Percentiles rank a stretch among this genome's conserved stretches.
phyloP scores from a whole-genome alignment of 2,113 vertebrate genomes.

The Anseranas semipalmata region DNA sequence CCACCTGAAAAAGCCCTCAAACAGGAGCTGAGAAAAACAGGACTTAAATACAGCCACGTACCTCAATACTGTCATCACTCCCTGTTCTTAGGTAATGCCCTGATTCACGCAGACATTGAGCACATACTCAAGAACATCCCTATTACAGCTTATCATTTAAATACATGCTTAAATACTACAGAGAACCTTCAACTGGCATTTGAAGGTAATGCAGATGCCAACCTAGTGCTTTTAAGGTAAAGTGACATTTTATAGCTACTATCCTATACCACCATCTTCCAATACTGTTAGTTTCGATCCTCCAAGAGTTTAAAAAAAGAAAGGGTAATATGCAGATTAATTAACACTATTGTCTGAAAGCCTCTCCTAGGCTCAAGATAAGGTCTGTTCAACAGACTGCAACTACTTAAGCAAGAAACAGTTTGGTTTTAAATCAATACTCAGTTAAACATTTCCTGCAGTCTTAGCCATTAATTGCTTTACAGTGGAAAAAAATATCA shows the following conservation, averaged over 20 bases:
- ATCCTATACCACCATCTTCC: background rate
- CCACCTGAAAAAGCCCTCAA: background rate
- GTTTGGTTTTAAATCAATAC: constrained; percentile 72
- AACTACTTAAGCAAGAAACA: constrained; percentile 29
- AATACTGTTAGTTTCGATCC: background rate
- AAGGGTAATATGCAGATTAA: background rate
- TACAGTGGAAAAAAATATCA: constrained; percentile 49
- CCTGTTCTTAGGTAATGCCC: background rate
- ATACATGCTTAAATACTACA: background rate
- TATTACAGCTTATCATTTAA: background rate
- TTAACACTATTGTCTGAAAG: background rate
- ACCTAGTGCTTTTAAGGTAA: background rate
- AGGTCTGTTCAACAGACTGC: constrained; percentile 43
- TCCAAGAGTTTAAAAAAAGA: background rate
- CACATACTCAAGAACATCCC: background rate
- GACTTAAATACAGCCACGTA: background rate
- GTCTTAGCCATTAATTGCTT: constrained; percentile 63
- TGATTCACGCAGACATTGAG: background rate
- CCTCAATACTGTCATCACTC: background rate
- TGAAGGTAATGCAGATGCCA: background rate
- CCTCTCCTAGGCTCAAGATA: background rate
- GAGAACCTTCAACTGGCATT: background rate
- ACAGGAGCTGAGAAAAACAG: background rate
- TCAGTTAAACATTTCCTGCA: constrained; percentile 72
- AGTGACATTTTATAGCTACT: background rate